Base-by-base conservation (phyloP, 2,113 vertebrate genomes). In the Gallinago undulata region DNA sequence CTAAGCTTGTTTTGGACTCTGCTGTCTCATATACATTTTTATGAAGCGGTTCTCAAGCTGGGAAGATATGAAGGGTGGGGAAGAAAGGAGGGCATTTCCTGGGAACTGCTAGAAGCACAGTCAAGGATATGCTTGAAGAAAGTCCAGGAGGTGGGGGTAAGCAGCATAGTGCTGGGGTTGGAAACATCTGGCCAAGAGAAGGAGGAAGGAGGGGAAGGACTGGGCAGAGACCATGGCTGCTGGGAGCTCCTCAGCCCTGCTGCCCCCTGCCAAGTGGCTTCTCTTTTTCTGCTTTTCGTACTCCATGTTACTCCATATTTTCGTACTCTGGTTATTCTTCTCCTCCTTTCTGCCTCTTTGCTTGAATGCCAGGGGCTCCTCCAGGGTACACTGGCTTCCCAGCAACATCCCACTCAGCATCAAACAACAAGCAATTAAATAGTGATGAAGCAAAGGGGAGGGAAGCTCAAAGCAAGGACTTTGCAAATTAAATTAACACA, bases 1-100 rank as follows among this genome's bases (percentile, higher is more conserved):
- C 85, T 89, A 57, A 80, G 79, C 59, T 81, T 73, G 22, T 73
- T 92, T 69, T 31, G 63, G 75, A 15, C 68, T 88, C 79, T 94
- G 79, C 63, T 74, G 6, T 69, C 76, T 80, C 79, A 24, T 12
- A 53, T 10, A 43, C 27, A 59, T 74, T 62, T 86, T 92, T 81
- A 70, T 73, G 67, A 86, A 88, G 55, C 2, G 2, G 6, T 55
- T 92, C 50, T 57, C 88, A 83, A 85, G 67, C 39, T 90, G 63
- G 30, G 53, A 56, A 87, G 39, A 64, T 28, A 64, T 6, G 11
- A 80, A 60, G 50, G 72, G 24, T 47, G 55, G 57, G 62, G 67
- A 90, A 17, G 59, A 86, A 77, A 15, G n/a, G 23, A 84, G 3
- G 6, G 18, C 17, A 53, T 69, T 80, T 86, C 79, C 85, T 77